Base-by-base conservation (phyloP, 2,797 vertebrate species). In the Novumbra hubbsi region DNA sequence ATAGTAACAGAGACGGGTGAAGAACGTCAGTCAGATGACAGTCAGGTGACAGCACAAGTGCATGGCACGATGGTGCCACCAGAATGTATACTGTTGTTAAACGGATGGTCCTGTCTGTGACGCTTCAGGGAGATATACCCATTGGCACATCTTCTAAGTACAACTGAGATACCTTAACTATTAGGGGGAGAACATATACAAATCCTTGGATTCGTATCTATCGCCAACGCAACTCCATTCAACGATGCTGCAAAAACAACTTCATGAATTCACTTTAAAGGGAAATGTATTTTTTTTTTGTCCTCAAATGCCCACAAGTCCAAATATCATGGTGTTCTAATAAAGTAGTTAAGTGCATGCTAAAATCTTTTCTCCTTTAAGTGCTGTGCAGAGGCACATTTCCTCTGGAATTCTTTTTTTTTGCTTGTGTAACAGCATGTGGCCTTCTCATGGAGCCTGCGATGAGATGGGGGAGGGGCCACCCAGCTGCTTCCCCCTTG, bases 401-500 rank as follows among this genome's bases (percentile, higher is more conserved):
- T 76, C 65, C 57, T 74, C 67, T 45, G 21, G n/a, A 62, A 12
- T 6, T n/a, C 5, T 24, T 17, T 60, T 21, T 60, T 45, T 45
- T 38, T 38, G 34, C 41, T 12, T 12, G 21, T 60, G 21, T 14
- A 60, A 60, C 55, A 60, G 55, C 55, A 24, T 60, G 55, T 24
- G 55, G 21, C 55, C n/a, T 57, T 21, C 55, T 57, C 55, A 4
- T 21, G 9, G 21, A 57, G n/a, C 55, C 12, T 17, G 68, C 71
- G 49, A 68, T 60, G 60, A 19, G 70, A 70, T 68, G 82, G 81
- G 81, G 84, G 80, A 85, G 55, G 82, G 81, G 78, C 30, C 17
- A 17, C 63, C 79, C 81, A 85, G 84, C 84, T 85, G 84, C 79
- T 82, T 77, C 68, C 74, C 52, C 16, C 34, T 28, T 69, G 62